These are phyloP conservation scores for Pionites leucogaster DNA, from an alignment of 2,113 vertebrate genomes.

Conservation along the genomic window DNA sequence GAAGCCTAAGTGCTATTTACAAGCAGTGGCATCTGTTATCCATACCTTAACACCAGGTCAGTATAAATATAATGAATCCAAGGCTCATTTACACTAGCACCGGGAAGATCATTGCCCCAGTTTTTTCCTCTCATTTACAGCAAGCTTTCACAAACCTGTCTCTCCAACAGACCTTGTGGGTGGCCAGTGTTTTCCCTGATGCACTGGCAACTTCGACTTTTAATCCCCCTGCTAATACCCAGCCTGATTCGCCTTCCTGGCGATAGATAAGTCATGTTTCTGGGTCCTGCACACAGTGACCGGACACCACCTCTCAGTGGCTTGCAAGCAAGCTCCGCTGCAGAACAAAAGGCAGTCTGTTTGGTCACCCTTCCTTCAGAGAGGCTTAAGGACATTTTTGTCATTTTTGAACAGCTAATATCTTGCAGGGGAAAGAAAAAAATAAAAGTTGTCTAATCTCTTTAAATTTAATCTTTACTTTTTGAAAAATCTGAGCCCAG, in stretches of 20 bases:
- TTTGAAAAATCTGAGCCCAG: constrained; percentile 75
- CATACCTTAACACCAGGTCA: background rate
- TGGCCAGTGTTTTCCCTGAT: constrained; percentile 73
- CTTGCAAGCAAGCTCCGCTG: constrained; percentile 52
- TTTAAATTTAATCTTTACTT: constrained; percentile 91
- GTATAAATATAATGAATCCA: background rate
- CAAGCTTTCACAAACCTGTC: background rate
- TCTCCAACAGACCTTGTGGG: constrained; percentile 72
- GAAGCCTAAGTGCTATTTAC: background rate
- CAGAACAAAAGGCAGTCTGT: constrained; percentile 91
- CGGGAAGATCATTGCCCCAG: background rate
- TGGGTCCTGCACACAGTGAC: constrained; percentile 76
- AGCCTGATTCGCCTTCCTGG: constrained; percentile 73
- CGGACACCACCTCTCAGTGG: constrained; percentile 62
- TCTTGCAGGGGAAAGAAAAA: constrained; percentile 71
- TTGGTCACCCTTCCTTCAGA: constrained; percentile 81
- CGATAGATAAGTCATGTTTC: constrained; percentile 77
- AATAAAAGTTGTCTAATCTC: constrained; percentile 92
- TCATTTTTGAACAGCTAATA: constrained; percentile 99
- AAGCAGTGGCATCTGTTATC: background rate
- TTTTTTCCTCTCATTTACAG: background rate
- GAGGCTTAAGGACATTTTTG: constrained; percentile 98
- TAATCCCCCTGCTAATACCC: constrained; percentile 80
- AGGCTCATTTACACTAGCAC: background rate
- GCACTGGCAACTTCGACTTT: constrained; percentile 57